A percentile compares a stretch with the other conserved stretches of the same genome.
These are phyloP conservation scores for Dinoponera quadriceps DNA, from an alignment of 1,140 invertebrate species.

Conservation along the genomic window DNA sequence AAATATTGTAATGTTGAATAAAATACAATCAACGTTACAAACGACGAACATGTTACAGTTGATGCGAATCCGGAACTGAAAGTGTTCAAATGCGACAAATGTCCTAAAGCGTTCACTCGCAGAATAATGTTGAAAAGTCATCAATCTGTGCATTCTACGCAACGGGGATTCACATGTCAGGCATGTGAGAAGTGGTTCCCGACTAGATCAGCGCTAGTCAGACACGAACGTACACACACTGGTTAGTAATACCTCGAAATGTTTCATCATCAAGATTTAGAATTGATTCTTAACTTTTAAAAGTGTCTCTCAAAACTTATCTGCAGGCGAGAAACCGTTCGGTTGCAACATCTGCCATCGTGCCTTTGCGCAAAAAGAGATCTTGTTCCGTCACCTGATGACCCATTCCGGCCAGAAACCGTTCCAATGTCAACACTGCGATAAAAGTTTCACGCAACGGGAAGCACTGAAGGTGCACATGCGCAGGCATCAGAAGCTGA, in stretches of 20 bases:
- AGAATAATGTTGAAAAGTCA: slow-evolving; percentile 87
- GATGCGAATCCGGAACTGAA: slow-evolving; percentile 84
- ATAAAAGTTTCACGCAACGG: slow-evolving; percentile 91
- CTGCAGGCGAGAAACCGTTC: slow-evolving; percentile 90
- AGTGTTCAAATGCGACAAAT: slow-evolving; percentile 86
- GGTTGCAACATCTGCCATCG: slow-evolving; percentile 90
- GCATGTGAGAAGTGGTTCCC: slow-evolving; percentile 94
- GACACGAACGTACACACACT: slow-evolving; percentile 92
- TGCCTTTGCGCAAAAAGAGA: slow-evolving; percentile 92
- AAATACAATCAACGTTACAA: neutral
- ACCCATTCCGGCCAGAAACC: slow-evolving; percentile 95
- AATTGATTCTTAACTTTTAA: slow-evolving; percentile 25
- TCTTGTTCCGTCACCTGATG: slow-evolving; percentile 92
- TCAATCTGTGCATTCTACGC: slow-evolving; percentile 87
- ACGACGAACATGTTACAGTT: slow-evolving; percentile 66
- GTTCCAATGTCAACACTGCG: slow-evolving; percentile 91
- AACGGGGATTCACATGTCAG: slow-evolving; percentile 87
- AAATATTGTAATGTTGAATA: neutral
- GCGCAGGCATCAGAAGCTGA: slow-evolving; percentile 87
- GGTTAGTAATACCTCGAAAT: slow-evolving; percentile 71
- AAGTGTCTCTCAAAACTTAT: slow-evolving; percentile 27
- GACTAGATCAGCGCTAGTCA: slow-evolving; percentile 91
- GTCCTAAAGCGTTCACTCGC: slow-evolving; percentile 86
- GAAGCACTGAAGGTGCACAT: slow-evolving; percentile 89
- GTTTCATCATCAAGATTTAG: neutral